A percentile compares a stretch with the other conserved stretches of the same genome.
Conservation (phyloP, 2,888 invertebrate genomes). For the Rotaria macrura region DNA sequence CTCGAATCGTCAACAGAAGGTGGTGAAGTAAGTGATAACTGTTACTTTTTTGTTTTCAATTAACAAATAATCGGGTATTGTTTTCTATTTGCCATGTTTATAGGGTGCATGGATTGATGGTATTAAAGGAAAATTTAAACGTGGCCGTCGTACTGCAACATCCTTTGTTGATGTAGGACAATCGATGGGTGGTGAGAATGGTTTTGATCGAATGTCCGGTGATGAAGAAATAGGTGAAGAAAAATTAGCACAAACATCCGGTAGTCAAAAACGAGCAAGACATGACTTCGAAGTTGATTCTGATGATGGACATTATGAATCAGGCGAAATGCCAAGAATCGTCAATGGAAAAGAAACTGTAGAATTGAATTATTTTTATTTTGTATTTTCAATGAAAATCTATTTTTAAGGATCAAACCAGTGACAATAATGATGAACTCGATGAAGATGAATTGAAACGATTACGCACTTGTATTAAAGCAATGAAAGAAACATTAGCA, state of each 20-base stretch:
- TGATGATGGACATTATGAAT: conserved; percentile 9
- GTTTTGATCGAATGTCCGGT: neutral
- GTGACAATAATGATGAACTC: neutral
- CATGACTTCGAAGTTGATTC: conserved; percentile 16
- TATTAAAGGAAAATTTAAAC: conserved; percentile 17
- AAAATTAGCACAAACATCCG: conserved; percentile 2
- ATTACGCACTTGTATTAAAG: neutral
- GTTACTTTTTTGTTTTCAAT: no score
- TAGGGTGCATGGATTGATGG: conserved; percentile 13
- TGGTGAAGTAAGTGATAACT: neutral
- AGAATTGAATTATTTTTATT: no score
- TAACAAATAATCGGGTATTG: no score
- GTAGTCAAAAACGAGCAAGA: conserved; percentile 7
- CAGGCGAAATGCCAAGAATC: neutral
- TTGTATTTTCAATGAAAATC: no score
- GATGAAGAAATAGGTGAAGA: neutral
- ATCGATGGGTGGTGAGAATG: neutral
- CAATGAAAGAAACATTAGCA: neutral
- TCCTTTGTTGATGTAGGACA: neutral
- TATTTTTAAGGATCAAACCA: neutral
- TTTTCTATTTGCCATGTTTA: no score
- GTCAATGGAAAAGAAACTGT: neutral
- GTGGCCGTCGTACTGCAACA: conserved; percentile 10
- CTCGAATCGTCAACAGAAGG: neutral
- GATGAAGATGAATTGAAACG: neutral